These are phyloP conservation scores for Tonatia bakeri DNA, from an alignment of 2,113 vertebrate species.

Conservation along the genomic window DNA sequence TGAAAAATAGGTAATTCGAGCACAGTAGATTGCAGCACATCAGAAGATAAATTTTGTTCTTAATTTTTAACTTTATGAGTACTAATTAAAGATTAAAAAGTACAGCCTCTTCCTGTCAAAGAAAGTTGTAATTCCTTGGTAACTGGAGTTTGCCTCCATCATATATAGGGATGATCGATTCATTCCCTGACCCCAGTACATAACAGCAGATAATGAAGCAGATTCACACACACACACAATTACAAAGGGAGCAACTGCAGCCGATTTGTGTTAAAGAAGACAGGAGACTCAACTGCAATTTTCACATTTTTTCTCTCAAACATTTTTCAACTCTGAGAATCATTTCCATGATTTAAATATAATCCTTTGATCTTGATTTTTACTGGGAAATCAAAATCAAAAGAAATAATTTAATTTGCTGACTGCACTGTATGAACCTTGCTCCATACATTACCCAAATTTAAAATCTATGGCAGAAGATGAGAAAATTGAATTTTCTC, in stretches of 20 bases:
- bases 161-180: neutral
- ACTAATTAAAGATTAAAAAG: neutral
- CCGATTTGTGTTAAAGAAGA: neutral
- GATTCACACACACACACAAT: neutral
- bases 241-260: neutral
- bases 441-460: constrained; percentile 31
- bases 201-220: neutral
- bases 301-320: neutral
- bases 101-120: neutral
- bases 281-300: neutral
- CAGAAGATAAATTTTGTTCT: neutral
- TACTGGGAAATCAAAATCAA: constrained; percentile 54
- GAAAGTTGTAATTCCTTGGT: neutral
- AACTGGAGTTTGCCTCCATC: neutral
- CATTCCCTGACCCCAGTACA: neutral
- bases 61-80: neutral
- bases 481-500: constrained; percentile 57
- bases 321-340: constrained; percentile 26
- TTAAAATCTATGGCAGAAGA: constrained; percentile 38
- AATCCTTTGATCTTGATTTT: constrained; percentile 28
- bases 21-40: neutral
- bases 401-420: constrained; percentile 59
- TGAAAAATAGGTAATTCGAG: neutral
- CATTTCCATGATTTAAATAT: constrained; percentile 35
- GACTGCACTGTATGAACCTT: neutral